Conservation (phyloP, 2,888 invertebrate species). For the Cylloceria caligata region DNA sequence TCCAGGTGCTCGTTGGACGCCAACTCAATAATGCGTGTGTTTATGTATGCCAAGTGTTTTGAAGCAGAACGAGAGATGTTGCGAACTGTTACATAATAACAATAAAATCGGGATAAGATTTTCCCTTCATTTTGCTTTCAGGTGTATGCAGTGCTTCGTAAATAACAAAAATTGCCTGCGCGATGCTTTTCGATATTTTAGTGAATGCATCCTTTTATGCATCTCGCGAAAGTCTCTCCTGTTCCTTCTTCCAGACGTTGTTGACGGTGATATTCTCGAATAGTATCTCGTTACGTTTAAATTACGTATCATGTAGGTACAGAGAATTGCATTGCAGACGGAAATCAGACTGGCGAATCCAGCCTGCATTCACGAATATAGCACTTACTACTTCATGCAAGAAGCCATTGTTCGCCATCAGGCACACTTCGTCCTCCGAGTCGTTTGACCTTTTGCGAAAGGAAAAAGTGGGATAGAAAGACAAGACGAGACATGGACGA, state of each 20-base stretch:
- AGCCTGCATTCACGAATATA: constrained; percentile 50
- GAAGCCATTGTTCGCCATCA: constrained; percentile 62
- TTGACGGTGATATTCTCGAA: constrained; percentile 38
- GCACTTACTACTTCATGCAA: constrained; percentile 40
- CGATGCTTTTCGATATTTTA: neutral
- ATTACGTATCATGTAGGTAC: constrained; percentile 51
- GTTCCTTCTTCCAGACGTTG: constrained; percentile 4
- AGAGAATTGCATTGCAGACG: constrained; percentile 36
- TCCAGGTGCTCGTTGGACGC: constrained; percentile 22
- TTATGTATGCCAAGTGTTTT: too few species aligned
- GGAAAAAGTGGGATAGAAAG: constrained; percentile 39
- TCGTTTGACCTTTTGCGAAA: constrained; percentile 60
- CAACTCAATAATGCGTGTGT: constrained; percentile 26
- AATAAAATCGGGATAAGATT: constrained; percentile 8
- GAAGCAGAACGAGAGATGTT: too few species aligned
- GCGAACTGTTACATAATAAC: too few species aligned
- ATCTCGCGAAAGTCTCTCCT: constrained; percentile 57
- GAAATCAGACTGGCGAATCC: constrained; percentile 53
- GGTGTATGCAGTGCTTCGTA: neutral
- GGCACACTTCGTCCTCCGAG: constrained; percentile 53
- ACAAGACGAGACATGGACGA: constrained; percentile 50
- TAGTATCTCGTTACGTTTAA: constrained; percentile 56
- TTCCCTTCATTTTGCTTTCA: constrained; percentile 9
- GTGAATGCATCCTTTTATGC: constrained; percentile 61
- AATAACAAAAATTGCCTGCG: constrained; percentile 23